Base-by-base conservation (phyloP, 1,140 invertebrate species). In the Gryllus bimaculatus region DNA sequence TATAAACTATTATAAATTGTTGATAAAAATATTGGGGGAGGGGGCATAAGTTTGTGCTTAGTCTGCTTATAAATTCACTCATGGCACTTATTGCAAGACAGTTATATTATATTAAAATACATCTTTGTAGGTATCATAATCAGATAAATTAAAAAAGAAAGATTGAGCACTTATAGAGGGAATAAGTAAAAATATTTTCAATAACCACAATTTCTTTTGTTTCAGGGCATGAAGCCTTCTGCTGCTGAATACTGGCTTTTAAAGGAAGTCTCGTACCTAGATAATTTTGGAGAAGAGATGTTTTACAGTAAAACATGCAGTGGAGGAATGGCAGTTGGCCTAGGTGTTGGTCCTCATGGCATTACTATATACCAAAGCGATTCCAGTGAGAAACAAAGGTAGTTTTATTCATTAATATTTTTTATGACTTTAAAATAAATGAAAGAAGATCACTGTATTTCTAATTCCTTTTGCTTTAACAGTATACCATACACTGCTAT, bases 401-500 rank as follows among this genome's bases (percentile, higher is more conserved):
- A 79, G 66, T 54, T 79, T 78, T 79, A 6, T 20, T 8, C 18
- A 77, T 13, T n/a, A 13, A 66, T 66, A 13, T 66, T 2, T 66
- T 66, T 18, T 7, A 3, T 66, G 18, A 7, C 0, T 39, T 39
- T 39, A 2, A 39, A 39, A 5, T 39, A 39, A 39, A 39, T 39
- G 26, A 39, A 39, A 39, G 26, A 39, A 39, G 26, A 39, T 39
- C 26, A 39, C 5, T 39, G 1, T 39, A 39, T 39, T 39, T 39
- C 26, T 39, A 39, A 39, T 39, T 39, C 1, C 26, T 39, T 39
- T 66, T 78, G 3, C 73, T 48, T 49, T 77, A 48, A 48, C 87
- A 95, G 93, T 84, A 94, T 96, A 83, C 90, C 93, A 12, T 96
- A 95, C 84, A 93, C 93, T 12, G 92, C 93, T 73, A 95, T 96